Base-by-base conservation (phyloP, 2,113 vertebrate species). In the Bubo blakistoni region DNA sequence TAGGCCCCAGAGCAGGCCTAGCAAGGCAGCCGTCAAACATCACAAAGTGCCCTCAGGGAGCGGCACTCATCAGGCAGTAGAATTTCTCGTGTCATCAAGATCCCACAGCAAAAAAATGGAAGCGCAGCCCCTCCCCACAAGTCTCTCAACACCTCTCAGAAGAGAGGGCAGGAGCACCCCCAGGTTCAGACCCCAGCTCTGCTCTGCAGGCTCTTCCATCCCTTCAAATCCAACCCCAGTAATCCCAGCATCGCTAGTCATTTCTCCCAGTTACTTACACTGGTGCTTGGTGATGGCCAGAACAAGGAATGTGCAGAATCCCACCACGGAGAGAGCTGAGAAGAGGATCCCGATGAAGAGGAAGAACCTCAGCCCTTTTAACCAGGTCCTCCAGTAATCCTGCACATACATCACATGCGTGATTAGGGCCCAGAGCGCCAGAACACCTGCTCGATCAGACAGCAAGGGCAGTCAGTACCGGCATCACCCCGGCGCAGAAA, bases 361-460 rank as follows among this genome's bases (percentile, higher is more conserved):
- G 97, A 99, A 99, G 97, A 99, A 99, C 78, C 98, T 99, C 79
- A 99, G 98, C 19, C 99, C 99, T 95, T 98, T 99, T 51, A 99
- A 97, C 99, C 99, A 99, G 46, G 99, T 99, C 96, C 99, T 98
- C 99, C 99, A 99, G 98, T 98, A 99, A 97, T 99, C 99, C 98
- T 99, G 99, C 92, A 99, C 97, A 97, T 99, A 99, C 99, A 99
- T 99, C 96, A 99, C 86, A 90, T 99, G 99, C 7, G 98, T 99
- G 97, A 99, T 98, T 82, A 99, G 98, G 59, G 98, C 96, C 99
- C 99, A 99, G n/a, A 99, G 97, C 3, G 99, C 99, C 98, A 99
- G 97, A 90, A 99, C 99, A 94, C 99, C 99, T 99, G 96, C 77
- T 32, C 70, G 40, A 92, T n/a, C 4, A 88, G 83, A 96, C 89